Conservation (phyloP, 2,797 vertebrate genomes). For the Pangasius krempfi region DNA sequence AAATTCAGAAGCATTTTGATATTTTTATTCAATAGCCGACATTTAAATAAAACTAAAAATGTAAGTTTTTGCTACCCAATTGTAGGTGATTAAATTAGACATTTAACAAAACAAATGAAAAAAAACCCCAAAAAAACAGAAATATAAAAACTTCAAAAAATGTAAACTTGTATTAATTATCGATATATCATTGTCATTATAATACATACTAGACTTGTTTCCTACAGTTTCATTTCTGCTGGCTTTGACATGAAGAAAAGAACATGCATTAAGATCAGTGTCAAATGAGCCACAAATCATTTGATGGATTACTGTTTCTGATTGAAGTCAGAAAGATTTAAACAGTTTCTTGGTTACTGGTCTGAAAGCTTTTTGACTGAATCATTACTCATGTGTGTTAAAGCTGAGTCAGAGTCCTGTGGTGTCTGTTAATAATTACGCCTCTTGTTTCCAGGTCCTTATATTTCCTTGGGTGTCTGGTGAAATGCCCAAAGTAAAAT, state of each 20-base stretch:
- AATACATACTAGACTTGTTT: background rate
- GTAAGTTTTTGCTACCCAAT: too few species aligned
- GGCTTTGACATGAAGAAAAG: background rate
- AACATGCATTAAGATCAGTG: slow-evolving; percentile 12
- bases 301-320: slow-evolving; percentile 29
- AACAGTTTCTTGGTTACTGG: slow-evolving; percentile 52
- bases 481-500: slow-evolving; percentile 48
- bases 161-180: too few species aligned
- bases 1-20: background rate
- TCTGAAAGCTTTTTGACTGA: slow-evolving; percentile 51
- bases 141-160: background rate
- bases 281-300: slow-evolving; percentile 7
- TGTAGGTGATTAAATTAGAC: background rate
- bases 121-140: background rate
- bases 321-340: slow-evolving; percentile 36
- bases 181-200: background rate
- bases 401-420: slow-evolving; percentile 65
- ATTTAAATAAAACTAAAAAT: background rate
- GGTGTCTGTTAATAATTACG: slow-evolving; percentile 67
- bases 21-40: background rate
- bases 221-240: background rate
- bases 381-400: slow-evolving; percentile 64
- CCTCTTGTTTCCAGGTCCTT: slow-evolving; percentile 57
- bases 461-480: slow-evolving; percentile 67
- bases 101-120: background rate